Percentiles rank a stretch among this genome's conserved stretches.
Conservation (phyloP, 2,113 vertebrate genomes). For the Macrotis lagotis region DNA sequence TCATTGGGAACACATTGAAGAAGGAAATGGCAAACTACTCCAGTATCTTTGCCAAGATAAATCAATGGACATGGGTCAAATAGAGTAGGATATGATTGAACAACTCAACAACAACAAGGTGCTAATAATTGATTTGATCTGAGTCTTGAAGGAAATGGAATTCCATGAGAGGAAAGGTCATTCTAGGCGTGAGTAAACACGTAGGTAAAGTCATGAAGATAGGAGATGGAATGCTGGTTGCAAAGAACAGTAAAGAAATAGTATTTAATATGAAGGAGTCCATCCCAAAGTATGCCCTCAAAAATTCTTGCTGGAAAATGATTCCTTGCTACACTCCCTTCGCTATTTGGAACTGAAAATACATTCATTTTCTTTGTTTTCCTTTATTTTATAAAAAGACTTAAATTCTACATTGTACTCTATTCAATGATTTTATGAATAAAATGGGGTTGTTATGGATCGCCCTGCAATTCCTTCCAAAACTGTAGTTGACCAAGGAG, state of each 20-base stretch:
- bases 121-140: background rate
- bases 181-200: background rate
- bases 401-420: background rate
- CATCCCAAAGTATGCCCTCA: background rate
- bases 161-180: background rate
- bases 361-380: background rate
- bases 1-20: background rate
- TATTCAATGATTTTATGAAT: background rate
- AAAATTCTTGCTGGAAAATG: background rate
- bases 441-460: background rate
- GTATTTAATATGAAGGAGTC: background rate
- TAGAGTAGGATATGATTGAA: background rate
- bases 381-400: background rate
- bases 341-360: background rate
- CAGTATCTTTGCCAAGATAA: background rate
- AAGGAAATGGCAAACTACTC: background rate
- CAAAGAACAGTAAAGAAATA: background rate
- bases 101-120: too few relatives aligned
- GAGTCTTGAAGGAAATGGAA: background rate
- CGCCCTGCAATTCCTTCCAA: background rate
- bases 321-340: background rate
- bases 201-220: background rate
- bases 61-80: background rate
- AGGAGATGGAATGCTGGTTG: background rate
- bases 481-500: background rate